Evolutionary conservation across 2,113 vertebrate species (phyloP), one percentile per base, ranked within the genome.

Genomic region (Ageneiosus marmoratus): DNA sequence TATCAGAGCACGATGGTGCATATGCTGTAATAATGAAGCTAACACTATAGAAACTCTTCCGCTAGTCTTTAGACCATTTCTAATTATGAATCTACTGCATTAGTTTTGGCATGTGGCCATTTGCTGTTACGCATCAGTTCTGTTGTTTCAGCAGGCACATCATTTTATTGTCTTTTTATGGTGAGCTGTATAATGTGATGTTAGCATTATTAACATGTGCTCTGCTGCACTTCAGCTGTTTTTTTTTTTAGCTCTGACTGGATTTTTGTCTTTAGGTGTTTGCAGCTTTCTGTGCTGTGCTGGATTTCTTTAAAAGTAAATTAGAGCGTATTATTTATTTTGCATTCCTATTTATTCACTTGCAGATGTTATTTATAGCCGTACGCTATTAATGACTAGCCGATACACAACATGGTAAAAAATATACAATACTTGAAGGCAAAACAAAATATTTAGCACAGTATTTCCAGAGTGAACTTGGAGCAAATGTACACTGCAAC

Each of bases 161-260:
- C 18, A 34, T 76, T 55, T 76, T 76, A 53, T 76, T 51, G 76
- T 50, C 16, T 29, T 55, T 37, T 55, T 55, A 55, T 55, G 41
- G 51, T 24, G 13, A 70, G n/a, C 79, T 44, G 20, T 80, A 67
- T 34, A 67, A 50, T 32, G 10, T 34, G 46, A 67, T 80, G 4
- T 67, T 67, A 24, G 16, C 48, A n/a, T 72, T n/a, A 55, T 62
- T 79, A 79, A 44, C 77, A 46, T 69, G 79, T 2, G 11, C 50
- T 34, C 18, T 76, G 29, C 32, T 55, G 18, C 73, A 37, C 73
- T 34, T 76, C 7, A 75, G 1, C 72, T 53, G 15, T 20, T 24
- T 55, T 37, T 20, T 24, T 55, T 37, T 50, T 55, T 55, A 34
- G 11, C 58, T 79, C 58, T 24, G 37, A 78, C 20, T 46, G n/a